Base-by-base conservation (phyloP, 2,888 invertebrate genomes). In the Caenorhabditis afra region DNA sequence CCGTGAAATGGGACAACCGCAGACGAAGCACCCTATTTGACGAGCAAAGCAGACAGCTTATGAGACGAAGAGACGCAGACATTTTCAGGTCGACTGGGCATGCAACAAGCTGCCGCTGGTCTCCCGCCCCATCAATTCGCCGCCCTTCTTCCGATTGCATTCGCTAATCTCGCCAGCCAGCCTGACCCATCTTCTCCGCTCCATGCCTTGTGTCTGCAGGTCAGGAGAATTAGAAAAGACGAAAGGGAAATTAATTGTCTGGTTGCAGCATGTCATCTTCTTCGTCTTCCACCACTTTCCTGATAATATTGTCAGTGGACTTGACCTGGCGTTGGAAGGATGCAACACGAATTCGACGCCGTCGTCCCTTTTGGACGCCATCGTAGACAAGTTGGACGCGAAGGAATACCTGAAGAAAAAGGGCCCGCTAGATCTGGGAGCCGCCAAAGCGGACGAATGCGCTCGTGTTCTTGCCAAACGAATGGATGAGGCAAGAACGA, bases 211-310 rank as follows among this genome's bases (percentile, higher is more conserved):
- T 88, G 89, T 58, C 61, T 85, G 23, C 82, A 68, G 64, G 67
- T 76, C 23, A 23, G 65, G 12, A 5, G 29, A 29, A 29, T 29
- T 29, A 7, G 4, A 29, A 29, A 5, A 29, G 29, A 7, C 29
- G 29, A 35, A 11, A 20, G 5, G 3, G 22, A 22, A 49, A 29
- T 23, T 1, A 22, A 20, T 23, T 45, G 1, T 44, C 12, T 41
- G 3, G 44, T 55, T 62, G 35, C 75, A 86, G 61, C 89, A 89
- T 68, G 85, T 89, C 22, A 61, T 86, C 23, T 84, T 85, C 41
- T 86, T 87, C 57, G 81, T 89, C 23, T 89, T 89, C 68, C 89
- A 89, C 62, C 85, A 85, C 16, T 89, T 88, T 57, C 89, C 89
- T 3, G 66, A 78, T 55, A 89, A 89, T 59, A 83, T 89, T 49